These are phyloP conservation scores for Cheilosia variabilis DNA, from an alignment of 2,888 invertebrate genomes.

Conservation along the genomic window DNA sequence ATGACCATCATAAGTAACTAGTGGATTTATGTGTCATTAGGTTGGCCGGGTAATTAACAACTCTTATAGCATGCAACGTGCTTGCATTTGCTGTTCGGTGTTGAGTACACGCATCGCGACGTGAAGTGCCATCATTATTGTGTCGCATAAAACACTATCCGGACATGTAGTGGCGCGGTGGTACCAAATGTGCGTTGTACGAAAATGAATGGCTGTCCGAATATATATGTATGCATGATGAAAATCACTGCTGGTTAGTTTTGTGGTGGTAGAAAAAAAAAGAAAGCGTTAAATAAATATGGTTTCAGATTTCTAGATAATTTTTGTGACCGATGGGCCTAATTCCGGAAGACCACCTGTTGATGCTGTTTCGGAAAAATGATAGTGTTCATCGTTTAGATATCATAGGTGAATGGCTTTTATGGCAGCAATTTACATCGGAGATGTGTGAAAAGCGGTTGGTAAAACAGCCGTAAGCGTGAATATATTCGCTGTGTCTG, in stretches of 20 bases:
- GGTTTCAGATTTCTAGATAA: slow-evolving; percentile 56
- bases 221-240: slow-evolving; percentile 22
- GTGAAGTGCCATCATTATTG: slow-evolving; percentile 43
- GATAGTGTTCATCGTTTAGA: slow-evolving; percentile 26
- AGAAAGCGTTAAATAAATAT: slow-evolving; percentile 32
- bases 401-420: slow-evolving; percentile 15
- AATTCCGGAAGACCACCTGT: slow-evolving; percentile 46
- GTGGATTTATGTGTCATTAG: slow-evolving; percentile 66
- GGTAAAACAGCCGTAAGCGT: neutral
- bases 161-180: neutral
- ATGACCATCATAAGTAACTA: slow-evolving; percentile 45
- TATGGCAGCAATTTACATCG: slow-evolving; percentile 31
- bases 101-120: slow-evolving; percentile 35
- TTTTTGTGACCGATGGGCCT: slow-evolving; percentile 36
- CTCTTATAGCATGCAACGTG: slow-evolving; percentile 51
- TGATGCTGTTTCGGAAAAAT: slow-evolving; percentile 7
- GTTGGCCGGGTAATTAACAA: slow-evolving; percentile 52
- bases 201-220: neutral
- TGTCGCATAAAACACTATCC: slow-evolving; percentile 37
- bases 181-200: neutral
- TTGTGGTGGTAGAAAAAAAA: slow-evolving; percentile 4
- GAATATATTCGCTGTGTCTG: neutral
- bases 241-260: neutral
- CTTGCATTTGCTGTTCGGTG: slow-evolving; percentile 16
- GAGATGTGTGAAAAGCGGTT: slow-evolving; percentile 38